These are phyloP conservation scores for Cryptus armator DNA, from an alignment of 2,888 invertebrate species.

Conservation along the genomic window DNA sequence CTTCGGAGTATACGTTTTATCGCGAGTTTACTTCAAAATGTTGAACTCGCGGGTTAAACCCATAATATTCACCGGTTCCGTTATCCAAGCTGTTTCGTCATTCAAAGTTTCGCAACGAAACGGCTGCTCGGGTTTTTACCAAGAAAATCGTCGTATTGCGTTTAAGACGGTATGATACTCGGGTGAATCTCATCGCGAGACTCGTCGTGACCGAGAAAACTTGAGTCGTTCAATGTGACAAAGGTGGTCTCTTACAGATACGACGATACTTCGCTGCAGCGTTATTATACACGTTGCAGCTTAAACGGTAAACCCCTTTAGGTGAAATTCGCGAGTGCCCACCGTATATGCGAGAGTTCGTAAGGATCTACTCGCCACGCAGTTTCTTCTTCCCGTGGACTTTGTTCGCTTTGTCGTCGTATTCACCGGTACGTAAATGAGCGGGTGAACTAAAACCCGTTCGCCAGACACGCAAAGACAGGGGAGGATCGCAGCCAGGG, in stretches of 20 bases:
- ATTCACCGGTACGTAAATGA: slow-evolving; percentile 36
- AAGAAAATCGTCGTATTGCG: not conserved
- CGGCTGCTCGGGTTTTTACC: slow-evolving; percentile 1
- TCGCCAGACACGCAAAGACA: not conserved
- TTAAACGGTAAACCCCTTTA: not conserved
- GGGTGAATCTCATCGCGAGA: slow-evolving; percentile 10
- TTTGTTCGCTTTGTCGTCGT: slow-evolving; percentile 18
- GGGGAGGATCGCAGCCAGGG: slow-evolving; percentile 6
- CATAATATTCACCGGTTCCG: too few relatives aligned
- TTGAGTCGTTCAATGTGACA: slow-evolving; percentile 14
- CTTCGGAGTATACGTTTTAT: too few relatives aligned
- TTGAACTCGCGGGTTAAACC: too few relatives aligned
- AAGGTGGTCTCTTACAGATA: slow-evolving; percentile 25
- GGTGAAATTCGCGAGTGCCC: slow-evolving; percentile 21
- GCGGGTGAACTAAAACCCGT: slow-evolving; percentile 39
- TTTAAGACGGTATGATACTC: not conserved
- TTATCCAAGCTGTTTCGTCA: too few relatives aligned
- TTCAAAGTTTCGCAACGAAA: too few relatives aligned
- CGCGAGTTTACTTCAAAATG: too few relatives aligned
- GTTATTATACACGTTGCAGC: not conserved
- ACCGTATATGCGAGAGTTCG: slow-evolving; percentile 10
- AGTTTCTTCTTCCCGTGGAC: slow-evolving; percentile 14
- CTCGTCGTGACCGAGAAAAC: slow-evolving; percentile 25
- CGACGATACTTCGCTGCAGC: not conserved
- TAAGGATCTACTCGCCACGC: not conserved